A percentile compares a stretch with the other conserved stretches of the same genome.
Evolutionary conservation across 2,888 invertebrate genomes (phyloP).

Genomic region (Diloba caeruleocephala): DNA sequence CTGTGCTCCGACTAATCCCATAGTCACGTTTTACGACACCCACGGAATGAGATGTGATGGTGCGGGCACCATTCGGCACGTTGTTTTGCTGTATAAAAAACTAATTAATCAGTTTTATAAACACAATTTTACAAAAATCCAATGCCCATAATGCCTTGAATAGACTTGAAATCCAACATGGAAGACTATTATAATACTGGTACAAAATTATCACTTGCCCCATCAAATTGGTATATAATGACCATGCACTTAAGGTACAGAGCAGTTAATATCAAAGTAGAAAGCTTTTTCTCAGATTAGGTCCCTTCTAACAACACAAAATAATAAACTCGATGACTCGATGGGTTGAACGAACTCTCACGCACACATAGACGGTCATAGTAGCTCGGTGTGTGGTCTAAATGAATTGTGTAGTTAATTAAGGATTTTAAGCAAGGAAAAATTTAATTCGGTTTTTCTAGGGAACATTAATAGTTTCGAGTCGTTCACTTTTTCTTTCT

Average conservation of each 20-base stretch:
- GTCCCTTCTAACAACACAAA: conserved; percentile 50
- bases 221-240: conserved; percentile 32
- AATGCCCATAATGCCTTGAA: no score
- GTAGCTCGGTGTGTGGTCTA: conserved; percentile 34
- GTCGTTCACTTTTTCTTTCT: no score
- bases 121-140: no score
- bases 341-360: conserved; percentile 48
- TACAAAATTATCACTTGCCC: conserved; percentile 25
- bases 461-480: no score
- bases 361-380: conserved; percentile 34
- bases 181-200: background rate
- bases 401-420: conserved; percentile 15
- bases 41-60: no score
- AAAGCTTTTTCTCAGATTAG: conserved; percentile 33
- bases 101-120: no score
- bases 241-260: conserved; percentile 26
- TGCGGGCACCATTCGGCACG: no score
- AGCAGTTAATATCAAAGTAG: conserved; percentile 23
- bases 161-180: no score
- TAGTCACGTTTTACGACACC: no score
- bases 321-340: conserved; percentile 30
- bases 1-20: no score
- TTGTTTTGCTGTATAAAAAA: no score
- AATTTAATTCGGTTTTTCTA: no score
- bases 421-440: background rate